Evolutionary conservation across 2,797 vertebrate species (phyloP).

Genomic region (Zalophus californianus): DNA sequence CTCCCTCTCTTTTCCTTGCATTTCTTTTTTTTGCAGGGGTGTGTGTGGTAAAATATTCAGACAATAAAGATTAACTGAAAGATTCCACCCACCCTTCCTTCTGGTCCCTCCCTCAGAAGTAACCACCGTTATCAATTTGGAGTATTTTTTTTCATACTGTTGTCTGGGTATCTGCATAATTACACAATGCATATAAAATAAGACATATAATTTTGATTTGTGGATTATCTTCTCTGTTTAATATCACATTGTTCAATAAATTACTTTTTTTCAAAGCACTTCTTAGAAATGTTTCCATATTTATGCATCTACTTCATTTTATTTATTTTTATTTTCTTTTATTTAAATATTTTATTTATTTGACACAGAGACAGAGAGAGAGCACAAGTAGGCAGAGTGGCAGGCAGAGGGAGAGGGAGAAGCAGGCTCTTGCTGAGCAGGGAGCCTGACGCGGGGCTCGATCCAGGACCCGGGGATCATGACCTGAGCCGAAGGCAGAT

Average conservation of each 20-base stretch:
- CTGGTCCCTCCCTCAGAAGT: not conserved
- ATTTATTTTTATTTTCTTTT: not conserved
- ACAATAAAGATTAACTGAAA: constrained; percentile 26
- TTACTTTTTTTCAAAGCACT: not conserved
- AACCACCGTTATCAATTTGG: not conserved
- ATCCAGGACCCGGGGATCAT: no score
- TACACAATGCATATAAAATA: not conserved
- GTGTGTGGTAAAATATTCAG: constrained; percentile 18
- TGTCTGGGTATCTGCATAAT: not conserved
- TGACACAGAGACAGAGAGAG: no score
- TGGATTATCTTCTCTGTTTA: not conserved
- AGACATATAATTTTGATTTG: not conserved
- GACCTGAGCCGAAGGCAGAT: no score
- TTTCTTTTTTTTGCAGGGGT: not conserved
- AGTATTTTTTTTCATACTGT: not conserved
- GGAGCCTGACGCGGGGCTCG: no score
- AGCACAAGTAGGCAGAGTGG: no score
- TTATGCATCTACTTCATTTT: not conserved
- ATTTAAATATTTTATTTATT: not conserved
- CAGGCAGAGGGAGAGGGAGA: no score
- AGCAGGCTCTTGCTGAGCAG: no score
- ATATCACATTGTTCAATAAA: not conserved
- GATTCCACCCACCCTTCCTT: not conserved
- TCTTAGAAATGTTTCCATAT: constrained; percentile 39
- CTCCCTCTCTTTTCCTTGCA: not conserved